Conservation (phyloP, 1,140 invertebrate species). For the Linepithema humile region DNA sequence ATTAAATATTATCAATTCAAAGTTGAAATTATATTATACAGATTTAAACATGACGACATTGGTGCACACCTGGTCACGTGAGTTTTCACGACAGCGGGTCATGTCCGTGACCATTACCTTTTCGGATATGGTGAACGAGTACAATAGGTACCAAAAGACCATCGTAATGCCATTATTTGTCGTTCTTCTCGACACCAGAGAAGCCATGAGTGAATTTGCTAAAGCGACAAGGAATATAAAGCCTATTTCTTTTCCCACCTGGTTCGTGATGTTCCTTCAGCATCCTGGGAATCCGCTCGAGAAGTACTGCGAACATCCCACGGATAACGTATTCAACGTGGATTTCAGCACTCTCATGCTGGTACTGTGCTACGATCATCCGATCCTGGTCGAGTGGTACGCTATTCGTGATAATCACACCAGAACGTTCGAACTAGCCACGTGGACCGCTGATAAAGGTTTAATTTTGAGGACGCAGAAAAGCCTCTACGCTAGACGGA, state of each 20-base stretch:
- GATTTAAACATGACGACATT: conserved; percentile 6
- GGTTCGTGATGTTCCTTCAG: conserved; percentile 69
- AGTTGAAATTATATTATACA: neutral
- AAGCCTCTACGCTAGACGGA: conserved; percentile 60
- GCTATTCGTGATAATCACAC: conserved; percentile 48
- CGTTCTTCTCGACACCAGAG: conserved; percentile 54
- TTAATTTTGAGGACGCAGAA: neutral
- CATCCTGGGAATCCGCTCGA: neutral
- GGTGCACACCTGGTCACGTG: neutral
- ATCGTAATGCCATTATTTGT: conserved; percentile 63
- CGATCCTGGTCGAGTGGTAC: conserved; percentile 68
- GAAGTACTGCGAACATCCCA: conserved; percentile 51
- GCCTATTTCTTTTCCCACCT: conserved; percentile 62
- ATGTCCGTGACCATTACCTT: conserved; percentile 54
- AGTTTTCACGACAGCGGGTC: conserved; percentile 57
- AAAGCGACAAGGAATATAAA: conserved; percentile 28
- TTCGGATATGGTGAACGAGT: conserved; percentile 32
- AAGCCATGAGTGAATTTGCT: conserved; percentile 55
- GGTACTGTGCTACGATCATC: conserved; percentile 59
- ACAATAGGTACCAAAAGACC: neutral
- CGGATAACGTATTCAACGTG: conserved; percentile 59
- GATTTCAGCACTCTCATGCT: conserved; percentile 68
- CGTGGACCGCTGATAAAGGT: conserved; percentile 52
- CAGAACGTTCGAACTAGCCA: conserved; percentile 48
- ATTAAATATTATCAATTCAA: no score